A percentile compares a stretch with the other conserved stretches of the same genome.
phyloP scores from a whole-genome alignment of 30 jellyfish, hydroid and myxozoan species.

The Morbakka virulenta region DNA sequence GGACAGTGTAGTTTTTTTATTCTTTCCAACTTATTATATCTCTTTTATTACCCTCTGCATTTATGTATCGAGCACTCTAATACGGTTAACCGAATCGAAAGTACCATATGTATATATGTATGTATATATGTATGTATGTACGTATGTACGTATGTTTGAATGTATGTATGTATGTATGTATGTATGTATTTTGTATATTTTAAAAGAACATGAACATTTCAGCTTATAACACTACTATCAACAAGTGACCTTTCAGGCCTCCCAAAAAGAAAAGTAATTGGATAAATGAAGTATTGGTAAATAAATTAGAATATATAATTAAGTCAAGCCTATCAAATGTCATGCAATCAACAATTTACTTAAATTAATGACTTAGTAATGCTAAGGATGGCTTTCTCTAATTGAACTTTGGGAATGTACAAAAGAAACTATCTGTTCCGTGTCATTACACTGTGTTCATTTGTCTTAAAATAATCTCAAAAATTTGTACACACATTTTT shows the following conservation, averaged over 20 bases:
- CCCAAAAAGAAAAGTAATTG: neutral
- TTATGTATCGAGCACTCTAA: no score
- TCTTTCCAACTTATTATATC: no score
- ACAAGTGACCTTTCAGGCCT: neutral
- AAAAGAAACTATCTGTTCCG: slow-evolving; percentile 36
- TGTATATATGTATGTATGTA: no score
- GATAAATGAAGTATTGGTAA: neutral
- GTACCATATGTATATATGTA: no score
- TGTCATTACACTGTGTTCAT: slow-evolving; percentile 28
- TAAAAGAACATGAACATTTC: neutral
- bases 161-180: no score
- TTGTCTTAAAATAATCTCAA: no score
- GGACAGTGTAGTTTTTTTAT: no score
- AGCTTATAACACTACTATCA: neutral
- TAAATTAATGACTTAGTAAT: neutral
- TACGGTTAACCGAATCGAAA: no score
- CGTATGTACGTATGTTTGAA: no score
- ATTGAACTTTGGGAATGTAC: slow-evolving; percentile 35
- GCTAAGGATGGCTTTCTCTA: slow-evolving; percentile 39
- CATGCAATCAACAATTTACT: neutral
- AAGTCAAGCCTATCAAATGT: neutral
- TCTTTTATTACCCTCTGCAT: no score
- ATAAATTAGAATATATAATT: no score
- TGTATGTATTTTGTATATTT: no score
- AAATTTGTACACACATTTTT: neutral